Base-by-base conservation (phyloP, 1,140 invertebrate genomes). In the Temnothorax curvispinosus region DNA sequence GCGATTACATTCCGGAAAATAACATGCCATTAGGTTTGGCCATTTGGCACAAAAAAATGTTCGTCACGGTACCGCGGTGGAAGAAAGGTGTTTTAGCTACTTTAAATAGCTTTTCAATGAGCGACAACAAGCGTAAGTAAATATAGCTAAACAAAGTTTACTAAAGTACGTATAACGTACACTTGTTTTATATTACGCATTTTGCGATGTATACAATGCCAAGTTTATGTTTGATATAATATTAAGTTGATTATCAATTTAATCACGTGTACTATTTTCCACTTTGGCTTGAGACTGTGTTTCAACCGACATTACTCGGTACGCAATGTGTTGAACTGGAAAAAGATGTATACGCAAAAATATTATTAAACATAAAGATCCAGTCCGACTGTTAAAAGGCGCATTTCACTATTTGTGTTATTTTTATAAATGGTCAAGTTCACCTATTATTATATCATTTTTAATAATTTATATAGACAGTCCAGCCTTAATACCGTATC, bases 41-140 rank as follows among this genome's bases (percentile, higher is more conserved):
- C 58, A 94, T 96, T 50, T 98, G 97, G 97, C 96, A 96, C 78
- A 96, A 98, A 93, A 98, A 97, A 95, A 90, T 98, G 60, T 98
- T 98, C 91, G 95, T 98, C 71, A 98, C 97, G 3, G 96, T 98
- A 7, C 97, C 97, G 0, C 97, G 97, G 94, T 98, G 97, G 97
- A 97, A 97, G 91, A 96, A 96, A 21, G 97, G 97, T 7, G 97
- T 97, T 1, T 96, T 96, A 1, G 96, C 97, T 8, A 97, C 97
- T n/a, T 94, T 98, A 13, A 97, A 97, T 93, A 97, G 97, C 90
- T 94, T 98, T 27, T 90, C 92, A 11, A 87, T 96, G 69, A 96
- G 96, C 81, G 89, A 92, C 6, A 85, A 32, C 0, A 41, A 78
- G 11, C 8, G 89, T 90, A 87, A 35, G 60, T 56, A 21, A 75